Evolutionary conservation across 1,140 invertebrate genomes (phyloP).

Genomic region (Plectus sambesii): DNA sequence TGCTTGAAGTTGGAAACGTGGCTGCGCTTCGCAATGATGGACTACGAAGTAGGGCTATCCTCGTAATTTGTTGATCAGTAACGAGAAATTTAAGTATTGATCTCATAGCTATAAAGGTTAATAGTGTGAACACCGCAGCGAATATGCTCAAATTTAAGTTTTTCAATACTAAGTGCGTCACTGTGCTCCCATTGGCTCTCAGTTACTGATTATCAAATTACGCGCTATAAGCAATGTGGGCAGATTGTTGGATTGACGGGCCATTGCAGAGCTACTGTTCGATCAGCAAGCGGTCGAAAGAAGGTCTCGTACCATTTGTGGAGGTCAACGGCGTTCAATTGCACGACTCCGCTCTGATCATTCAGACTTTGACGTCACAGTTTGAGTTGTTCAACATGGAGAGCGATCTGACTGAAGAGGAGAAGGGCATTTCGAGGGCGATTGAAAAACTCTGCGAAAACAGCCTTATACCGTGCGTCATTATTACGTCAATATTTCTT

Average conservation of each 20-base stretch:
- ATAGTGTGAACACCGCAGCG: too few species aligned
- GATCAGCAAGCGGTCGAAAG: conserved; percentile 57
- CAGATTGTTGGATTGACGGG: too few species aligned
- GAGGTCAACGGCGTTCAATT: conserved; percentile 85
- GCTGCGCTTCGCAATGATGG: conserved; percentile 71
- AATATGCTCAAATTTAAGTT: background rate
- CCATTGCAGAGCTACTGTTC: background rate
- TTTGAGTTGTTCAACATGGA: conserved; percentile 68
- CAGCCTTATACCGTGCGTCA: too few species aligned
- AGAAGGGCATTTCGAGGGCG: conserved; percentile 74
- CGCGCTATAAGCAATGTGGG: too few species aligned
- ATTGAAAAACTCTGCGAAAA: conserved; percentile 86
- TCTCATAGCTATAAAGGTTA: too few species aligned
- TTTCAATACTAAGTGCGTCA: conserved; percentile 2
- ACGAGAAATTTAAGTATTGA: too few species aligned
- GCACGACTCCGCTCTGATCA: conserved; percentile 72
- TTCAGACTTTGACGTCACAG: conserved; percentile 67
- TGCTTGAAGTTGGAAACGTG: conserved; percentile 88
- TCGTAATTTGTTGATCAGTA: too few species aligned
- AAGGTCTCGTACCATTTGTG: conserved; percentile 78
- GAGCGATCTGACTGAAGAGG: conserved; percentile 62
- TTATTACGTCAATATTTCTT: too few species aligned
- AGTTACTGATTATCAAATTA: too few species aligned
- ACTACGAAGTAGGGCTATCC: conserved; percentile 74
- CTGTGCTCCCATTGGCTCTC: too few species aligned